Base-by-base conservation (phyloP, 1,140 invertebrate genomes). In the Drosophila micromelanica region DNA sequence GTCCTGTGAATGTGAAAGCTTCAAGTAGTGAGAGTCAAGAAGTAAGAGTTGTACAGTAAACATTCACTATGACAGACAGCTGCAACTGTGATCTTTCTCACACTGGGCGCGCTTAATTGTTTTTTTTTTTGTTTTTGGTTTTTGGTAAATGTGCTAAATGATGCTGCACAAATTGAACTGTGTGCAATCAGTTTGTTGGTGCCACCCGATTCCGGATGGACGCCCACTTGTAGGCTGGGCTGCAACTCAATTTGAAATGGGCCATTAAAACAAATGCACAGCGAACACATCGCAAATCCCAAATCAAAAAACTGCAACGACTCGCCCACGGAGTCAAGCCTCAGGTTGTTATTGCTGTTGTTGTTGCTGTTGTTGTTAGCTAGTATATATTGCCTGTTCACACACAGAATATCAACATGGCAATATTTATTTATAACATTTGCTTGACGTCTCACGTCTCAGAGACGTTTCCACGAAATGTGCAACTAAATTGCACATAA, bases 151-250 rank as follows among this genome's bases (percentile, higher is more conserved):
- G 20, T 42, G 23, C 52, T 43, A 78, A 86, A 87, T 86, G 81
- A 86, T 87, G 81, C 81, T 78, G 80, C 78, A 86, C 81, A 86
- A 86, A 86, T 86, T 87, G 78, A 80, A 85, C 78, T 75, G 81
- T 78, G 32, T 35, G 32, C 32, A 27, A 27, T 77, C 56, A 56
- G 52, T 59, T 57, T 57, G 62, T 17, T 55, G 40, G 51, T 48
- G 23, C 27, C 62, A 55, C 62, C 62, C 48, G 48, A 49, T 68
- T 61, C 70, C 63, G 70, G 55, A 40, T 69, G 56, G 35, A 60
- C 64, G 75, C 84, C 80, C 84, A 69, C 82, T 69, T 70, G 49
- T 17, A 40, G 37, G 57, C 40, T 48, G 13, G 75, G 73, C 84
- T 63, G 77, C 80, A 85, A 70, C 80, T 80, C 78, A 80, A 86